These are phyloP conservation scores for Nerophis ophidion DNA, from an alignment of 2,113 vertebrate species.

Conservation along the genomic window DNA sequence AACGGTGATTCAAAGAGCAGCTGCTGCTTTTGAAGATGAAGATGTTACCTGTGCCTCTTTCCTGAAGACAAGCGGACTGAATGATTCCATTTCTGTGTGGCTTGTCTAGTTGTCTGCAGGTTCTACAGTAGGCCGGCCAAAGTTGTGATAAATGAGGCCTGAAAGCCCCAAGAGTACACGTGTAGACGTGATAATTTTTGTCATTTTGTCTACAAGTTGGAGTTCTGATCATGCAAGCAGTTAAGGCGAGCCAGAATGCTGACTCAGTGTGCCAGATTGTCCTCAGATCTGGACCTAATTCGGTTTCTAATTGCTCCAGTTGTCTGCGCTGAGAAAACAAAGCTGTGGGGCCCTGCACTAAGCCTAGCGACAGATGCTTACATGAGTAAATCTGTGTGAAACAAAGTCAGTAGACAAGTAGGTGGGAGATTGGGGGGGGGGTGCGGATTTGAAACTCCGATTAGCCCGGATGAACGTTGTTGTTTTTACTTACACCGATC, in stretches of 20 bases:
- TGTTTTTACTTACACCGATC: slow-evolving; percentile 24
- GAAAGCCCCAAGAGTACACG: no score
- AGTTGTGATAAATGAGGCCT: no score
- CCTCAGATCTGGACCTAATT: slow-evolving; percentile 26
- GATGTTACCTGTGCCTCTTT: slow-evolving; percentile 37
- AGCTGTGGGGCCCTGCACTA: slow-evolving; percentile 18
- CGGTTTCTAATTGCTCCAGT: slow-evolving; percentile 35
- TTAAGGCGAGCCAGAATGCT: neutral
- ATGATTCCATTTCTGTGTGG: no score
- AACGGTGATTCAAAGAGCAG: slow-evolving; percentile 36
- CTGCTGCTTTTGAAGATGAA: slow-evolving; percentile 46
- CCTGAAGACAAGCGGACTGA: neutral
- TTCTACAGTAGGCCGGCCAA: no score
- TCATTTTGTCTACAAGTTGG: no score
- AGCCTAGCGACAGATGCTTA: slow-evolving; percentile 55
- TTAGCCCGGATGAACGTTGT: slow-evolving; percentile 18
- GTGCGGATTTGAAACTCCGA: slow-evolving; percentile 21
- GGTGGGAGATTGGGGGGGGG: neutral
- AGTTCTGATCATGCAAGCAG: no score
- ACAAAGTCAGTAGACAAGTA: slow-evolving; percentile 30
- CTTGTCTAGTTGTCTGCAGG: no score
- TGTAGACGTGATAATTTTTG: no score
- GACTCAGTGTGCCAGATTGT: neutral
- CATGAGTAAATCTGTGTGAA: slow-evolving; percentile 41
- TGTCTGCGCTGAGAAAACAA: slow-evolving; percentile 29